These are phyloP conservation scores for Euphydryas editha DNA, from an alignment of 2,888 invertebrate species.

Conservation along the genomic window DNA sequence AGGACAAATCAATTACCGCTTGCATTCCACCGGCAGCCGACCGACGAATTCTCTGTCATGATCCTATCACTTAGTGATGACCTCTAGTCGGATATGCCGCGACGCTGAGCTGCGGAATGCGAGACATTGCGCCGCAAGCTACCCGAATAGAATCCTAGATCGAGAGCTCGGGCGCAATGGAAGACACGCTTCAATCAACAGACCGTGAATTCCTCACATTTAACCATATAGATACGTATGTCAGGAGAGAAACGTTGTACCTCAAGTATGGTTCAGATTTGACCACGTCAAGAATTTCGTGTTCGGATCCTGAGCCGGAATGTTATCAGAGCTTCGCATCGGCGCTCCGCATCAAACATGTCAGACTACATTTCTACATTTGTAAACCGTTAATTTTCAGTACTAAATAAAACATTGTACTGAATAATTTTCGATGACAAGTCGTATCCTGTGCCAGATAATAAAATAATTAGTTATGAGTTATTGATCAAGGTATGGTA, in stretches of 20 bases:
- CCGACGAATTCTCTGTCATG: slow-evolving; percentile 81
- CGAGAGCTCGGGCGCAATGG: slow-evolving; percentile 67
- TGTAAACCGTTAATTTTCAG: slow-evolving; percentile 65
- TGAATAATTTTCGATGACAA: slow-evolving; percentile 31
- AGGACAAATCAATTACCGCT: slow-evolving; percentile 82
- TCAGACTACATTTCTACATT: slow-evolving; percentile 65
- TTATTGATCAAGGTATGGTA: slow-evolving; percentile 56
- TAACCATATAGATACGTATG: slow-evolving; percentile 59
- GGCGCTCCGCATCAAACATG: slow-evolving; percentile 67
- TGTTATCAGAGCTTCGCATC: slow-evolving; percentile 79
- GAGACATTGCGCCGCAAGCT: slow-evolving; percentile 61
- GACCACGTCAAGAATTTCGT: slow-evolving; percentile 76
- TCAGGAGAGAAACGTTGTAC: slow-evolving; percentile 52
- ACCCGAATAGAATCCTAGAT: slow-evolving; percentile 59
- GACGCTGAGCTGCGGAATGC: slow-evolving; percentile 63
- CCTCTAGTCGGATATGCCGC: slow-evolving; percentile 65
- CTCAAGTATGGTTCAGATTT: slow-evolving; percentile 67
- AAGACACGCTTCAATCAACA: slow-evolving; percentile 74
- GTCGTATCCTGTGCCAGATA: slow-evolving; percentile 51
- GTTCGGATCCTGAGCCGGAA: slow-evolving; percentile 76
- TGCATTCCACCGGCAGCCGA: slow-evolving; percentile 75
- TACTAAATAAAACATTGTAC: slow-evolving; percentile 38
- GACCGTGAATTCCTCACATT: slow-evolving; percentile 72
- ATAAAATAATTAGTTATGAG: slow-evolving; percentile 74
- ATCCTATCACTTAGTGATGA: slow-evolving; percentile 73